Percentiles rank a stretch among this genome's conserved stretches.
Evolutionary conservation across 2,113 vertebrate genomes (phyloP).

Genomic region (Cryptotis parvus): DNA sequence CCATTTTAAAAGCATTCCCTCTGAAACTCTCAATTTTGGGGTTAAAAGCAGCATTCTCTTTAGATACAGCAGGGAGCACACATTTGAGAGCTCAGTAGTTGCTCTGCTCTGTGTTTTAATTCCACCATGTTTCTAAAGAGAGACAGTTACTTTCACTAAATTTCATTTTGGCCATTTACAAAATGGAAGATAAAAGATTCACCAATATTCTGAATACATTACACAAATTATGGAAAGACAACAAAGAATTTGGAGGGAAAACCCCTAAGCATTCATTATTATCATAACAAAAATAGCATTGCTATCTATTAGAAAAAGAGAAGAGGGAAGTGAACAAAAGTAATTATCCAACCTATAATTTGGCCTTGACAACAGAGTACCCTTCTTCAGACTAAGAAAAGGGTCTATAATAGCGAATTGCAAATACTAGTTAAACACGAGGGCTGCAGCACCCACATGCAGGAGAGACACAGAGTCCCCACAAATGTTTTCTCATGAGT

Average conservation of each 20-base stretch:
- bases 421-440: neutral
- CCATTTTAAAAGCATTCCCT: neutral
- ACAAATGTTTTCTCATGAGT: neutral
- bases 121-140: constrained; percentile 30
- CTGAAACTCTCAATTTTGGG: neutral
- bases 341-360: constrained; percentile 65
- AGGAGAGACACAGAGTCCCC: neutral
- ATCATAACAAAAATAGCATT: constrained; percentile 61
- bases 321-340: constrained; percentile 51
- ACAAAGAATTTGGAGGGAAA: constrained; percentile 57
- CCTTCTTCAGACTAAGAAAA: constrained; percentile 52
- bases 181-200: constrained; percentile 55
- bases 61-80: neutral
- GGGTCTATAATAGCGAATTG: neutral
- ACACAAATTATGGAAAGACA: constrained; percentile 52
- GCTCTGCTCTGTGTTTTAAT: neutral
- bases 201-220: constrained; percentile 67
- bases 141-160: constrained; percentile 7
- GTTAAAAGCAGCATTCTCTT: neutral
- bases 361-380: constrained; percentile 57
- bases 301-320: constrained; percentile 57
- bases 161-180: constrained; percentile 63
- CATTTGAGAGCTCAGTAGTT: neutral
- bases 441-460: neutral
- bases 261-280: constrained; percentile 57